These are phyloP conservation scores for Pelochelys cantorii DNA, from an alignment of 2,797 vertebrate genomes.

Conservation along the genomic window DNA sequence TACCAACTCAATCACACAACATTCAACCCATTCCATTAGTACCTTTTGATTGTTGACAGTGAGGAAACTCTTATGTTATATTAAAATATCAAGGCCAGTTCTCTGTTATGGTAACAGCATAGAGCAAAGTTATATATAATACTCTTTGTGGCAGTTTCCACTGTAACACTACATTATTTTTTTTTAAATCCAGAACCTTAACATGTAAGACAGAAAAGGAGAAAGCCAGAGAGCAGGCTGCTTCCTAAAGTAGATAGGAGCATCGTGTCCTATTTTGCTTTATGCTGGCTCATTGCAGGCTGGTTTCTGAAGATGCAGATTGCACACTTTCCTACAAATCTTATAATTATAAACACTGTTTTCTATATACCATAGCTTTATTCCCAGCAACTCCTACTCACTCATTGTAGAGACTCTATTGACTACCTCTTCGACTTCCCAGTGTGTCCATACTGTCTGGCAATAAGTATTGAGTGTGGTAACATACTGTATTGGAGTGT, in stretches of 20 bases:
- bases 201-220: not conserved
- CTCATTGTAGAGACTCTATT: not conserved
- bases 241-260: not conserved
- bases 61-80: not conserved
- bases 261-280: not conserved
- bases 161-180: not conserved
- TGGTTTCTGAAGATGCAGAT: not conserved
- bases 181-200: not conserved
- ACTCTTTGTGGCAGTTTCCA: not conserved
- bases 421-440: too few species aligned
- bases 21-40: not conserved
- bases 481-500: not conserved
- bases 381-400: fast-evolving
- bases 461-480: not conserved
- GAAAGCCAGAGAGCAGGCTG: not conserved
- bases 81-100: not conserved
- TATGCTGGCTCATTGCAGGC: not conserved
- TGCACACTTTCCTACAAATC: not conserved
- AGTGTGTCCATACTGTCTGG: not conserved
- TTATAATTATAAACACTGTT: not conserved
- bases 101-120: not conserved
- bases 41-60: not conserved
- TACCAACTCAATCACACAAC: not conserved
- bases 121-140: not conserved
- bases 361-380: not conserved